Base-by-base conservation (phyloP, 37 sponge, comb jelly and placozoan genomes). In the Spongilla lacustris region DNA sequence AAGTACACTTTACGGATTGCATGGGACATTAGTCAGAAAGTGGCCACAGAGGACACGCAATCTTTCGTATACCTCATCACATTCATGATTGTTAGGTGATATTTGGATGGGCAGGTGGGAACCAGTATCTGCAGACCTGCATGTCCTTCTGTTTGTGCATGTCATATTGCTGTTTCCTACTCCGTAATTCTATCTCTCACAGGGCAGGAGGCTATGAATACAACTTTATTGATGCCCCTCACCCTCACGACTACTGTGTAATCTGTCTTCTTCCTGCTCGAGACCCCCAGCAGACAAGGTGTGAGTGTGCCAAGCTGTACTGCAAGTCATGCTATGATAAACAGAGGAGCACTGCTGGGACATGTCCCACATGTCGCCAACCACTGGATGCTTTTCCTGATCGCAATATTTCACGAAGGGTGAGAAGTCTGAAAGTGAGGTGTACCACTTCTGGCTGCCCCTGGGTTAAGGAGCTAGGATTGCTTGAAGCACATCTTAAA, bases 261-360 rank as follows among this genome's bases (percentile, higher is more conserved):
- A 73, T 83, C 41, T 83, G 84, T 31, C 30, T 73, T 12, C 24
- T 28, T 29, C 66, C 35, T 5, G 84, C 84, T 33, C 31, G 58
- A 26, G 74, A 66, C 75, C 84, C 84, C 4, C 58, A 68, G 6
- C 82, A 82, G 41, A 36, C 28, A 2, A 79, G 14, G 31, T 21
- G 12, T 26, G 26, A 69, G 38, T 85, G 85, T 85, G 85, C 77
- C 31, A 85, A 67, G 68, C 14, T 77, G 23, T 85, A 68, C 85
- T 85, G 85, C 46, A 68, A 50, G 9, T 23, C 37, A 27, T 85
- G 85, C 68, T 19, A 77, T 30, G 36, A 28, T 22, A 31, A 85
- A 27, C 26, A 68, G 77, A 34, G 28, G 26, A 67, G n/a, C 26
- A 30, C 29, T 23, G 67, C 27, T 11, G 33, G 28, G 0, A 21